Base-by-base conservation (phyloP, 1,140 invertebrate genomes). In the Nixonia krombeini region DNA sequence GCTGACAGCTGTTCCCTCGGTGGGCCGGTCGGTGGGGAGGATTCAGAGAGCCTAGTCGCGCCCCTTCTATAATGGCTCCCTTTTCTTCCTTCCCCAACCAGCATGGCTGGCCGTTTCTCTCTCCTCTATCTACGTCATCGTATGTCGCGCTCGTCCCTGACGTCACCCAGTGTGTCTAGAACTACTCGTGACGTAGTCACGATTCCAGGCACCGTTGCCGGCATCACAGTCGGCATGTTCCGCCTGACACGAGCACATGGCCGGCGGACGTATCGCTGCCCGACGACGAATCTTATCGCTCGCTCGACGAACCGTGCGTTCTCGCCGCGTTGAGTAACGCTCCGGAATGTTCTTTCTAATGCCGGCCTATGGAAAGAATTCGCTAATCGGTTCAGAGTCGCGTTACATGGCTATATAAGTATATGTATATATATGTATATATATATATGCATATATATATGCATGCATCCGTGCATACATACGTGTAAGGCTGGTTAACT, bases 41-140 rank as follows among this genome's bases (percentile, higher is more conserved):
- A 85, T 84, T 84, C 82, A 83, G 65, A n/a, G n/a, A 68, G 76
- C 81, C 82, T 85, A 85, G 83, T 84, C 83, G 83, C 83, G 83
- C 83, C 83, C 83, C 83, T 85, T 85, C 83, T 83, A 85, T 85
- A 85, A 85, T 85, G 83, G 83, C 83, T 85, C 82, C 83, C 82
- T 84, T 84, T 85, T 82, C 82, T 84, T 85, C 81, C 81, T 85
- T 84, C 82, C 83, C 81, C 77, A 83, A 82, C 75, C 81, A 85
- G 81, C 75, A 85, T 85, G 83, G 83, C 83, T 85, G 81, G 77
- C 76, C 74, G 61, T 52, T 62, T 74, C 75, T 69, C 69, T 71
- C 63, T 69, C 70, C 64, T 72, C 61, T 69, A 63, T 64, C 65
- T 76, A 62, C 63, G 68, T 72, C 67, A 59, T 67, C 41, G 46